These are phyloP conservation scores for Solenodon paradoxus DNA, from an alignment of 2,113 vertebrate species.

Conservation along the genomic window DNA sequence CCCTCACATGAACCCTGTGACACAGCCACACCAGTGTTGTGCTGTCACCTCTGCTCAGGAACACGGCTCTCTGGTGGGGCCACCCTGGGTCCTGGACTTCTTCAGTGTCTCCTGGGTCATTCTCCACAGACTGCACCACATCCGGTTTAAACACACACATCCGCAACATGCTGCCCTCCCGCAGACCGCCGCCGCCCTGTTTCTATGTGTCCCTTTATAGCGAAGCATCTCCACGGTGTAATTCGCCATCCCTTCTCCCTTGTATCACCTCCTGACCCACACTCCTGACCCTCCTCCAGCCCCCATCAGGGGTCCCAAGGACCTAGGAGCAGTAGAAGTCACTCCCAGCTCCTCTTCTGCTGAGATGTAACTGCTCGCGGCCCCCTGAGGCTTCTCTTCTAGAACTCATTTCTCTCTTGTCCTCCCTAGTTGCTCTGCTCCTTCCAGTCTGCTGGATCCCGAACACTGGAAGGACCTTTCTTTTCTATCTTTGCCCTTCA, in stretches of 20 bases:
- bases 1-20: background rate
- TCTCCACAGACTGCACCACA: background rate
- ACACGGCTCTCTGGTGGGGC: background rate
- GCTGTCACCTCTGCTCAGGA: background rate
- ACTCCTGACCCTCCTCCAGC: background rate
- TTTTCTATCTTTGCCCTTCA: background rate
- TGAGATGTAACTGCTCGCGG: fast-evolving
- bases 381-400: background rate
- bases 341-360: too few relatives aligned
- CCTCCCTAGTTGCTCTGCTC: background rate
- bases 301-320: background rate
- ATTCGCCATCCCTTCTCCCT: background rate
- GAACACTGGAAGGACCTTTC: background rate
- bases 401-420: background rate
- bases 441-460: background rate
- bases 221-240: background rate
- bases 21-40: background rate
- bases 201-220: background rate
- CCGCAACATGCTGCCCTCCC: too few relatives aligned
- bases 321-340: background rate
- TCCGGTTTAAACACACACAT: background rate
- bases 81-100: background rate
- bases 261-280: background rate
- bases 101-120: background rate
- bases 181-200: background rate